These are phyloP conservation scores for Capra hircus DNA, from an alignment of 2,113 vertebrate genomes.

Conservation along the genomic window DNA sequence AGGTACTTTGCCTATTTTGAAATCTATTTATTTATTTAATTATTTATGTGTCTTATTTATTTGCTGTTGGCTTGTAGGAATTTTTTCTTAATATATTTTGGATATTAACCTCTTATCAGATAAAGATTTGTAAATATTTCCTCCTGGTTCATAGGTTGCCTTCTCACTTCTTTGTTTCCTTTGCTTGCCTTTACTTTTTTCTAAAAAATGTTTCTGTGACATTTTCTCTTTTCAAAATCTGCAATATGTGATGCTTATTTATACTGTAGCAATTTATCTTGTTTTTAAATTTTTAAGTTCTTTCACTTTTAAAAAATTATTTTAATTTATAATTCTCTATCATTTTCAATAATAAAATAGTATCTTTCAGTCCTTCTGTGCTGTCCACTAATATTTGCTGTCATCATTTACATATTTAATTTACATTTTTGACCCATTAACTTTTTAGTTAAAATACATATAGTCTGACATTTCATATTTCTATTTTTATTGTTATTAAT, in stretches of 20 bases:
- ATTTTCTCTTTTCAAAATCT: not conserved
- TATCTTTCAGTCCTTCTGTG: not conserved
- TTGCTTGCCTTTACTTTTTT: not conserved
- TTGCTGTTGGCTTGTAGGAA: not conserved
- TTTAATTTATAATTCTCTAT: not conserved
- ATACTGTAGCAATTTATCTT: not conserved
- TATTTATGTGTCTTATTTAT: not conserved
- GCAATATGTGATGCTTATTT: not conserved
- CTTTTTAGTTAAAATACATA: not conserved
- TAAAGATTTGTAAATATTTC: not conserved
- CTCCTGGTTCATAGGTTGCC: not conserved
- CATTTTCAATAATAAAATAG: not conserved
- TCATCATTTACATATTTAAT: not conserved
- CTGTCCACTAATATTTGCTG: not conserved
- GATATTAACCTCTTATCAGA: not conserved
- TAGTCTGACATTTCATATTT: not conserved
- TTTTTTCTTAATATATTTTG: not conserved
- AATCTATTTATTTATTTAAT: not conserved
- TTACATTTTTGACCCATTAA: not conserved
- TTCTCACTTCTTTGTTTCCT: not conserved
- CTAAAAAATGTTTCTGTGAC: not conserved
- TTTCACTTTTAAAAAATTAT: not conserved
- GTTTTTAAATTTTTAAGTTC: not conserved
- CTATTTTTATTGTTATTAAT: not conserved
- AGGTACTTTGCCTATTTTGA: not conserved